A percentile compares a stretch with the other conserved stretches of the same genome.
Evolutionary conservation across 2,888 invertebrate species (phyloP).

Genomic region (Andricus quercusramuli): DNA sequence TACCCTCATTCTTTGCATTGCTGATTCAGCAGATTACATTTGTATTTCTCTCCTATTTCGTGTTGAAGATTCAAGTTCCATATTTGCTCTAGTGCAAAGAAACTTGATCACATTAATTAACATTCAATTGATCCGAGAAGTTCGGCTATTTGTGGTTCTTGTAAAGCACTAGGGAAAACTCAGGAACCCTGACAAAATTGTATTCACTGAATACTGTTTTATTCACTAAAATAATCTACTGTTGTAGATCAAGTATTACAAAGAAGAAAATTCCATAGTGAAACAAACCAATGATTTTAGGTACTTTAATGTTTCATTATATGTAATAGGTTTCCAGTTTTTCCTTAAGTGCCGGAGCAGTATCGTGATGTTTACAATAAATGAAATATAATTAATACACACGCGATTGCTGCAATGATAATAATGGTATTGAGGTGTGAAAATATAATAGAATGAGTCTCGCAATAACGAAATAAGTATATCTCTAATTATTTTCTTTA

Average conservation of each 20-base stretch:
- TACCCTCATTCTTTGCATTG: not conserved
- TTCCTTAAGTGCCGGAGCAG: not conserved
- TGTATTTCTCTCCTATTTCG: constrained; percentile 1
- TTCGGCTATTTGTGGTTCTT: not conserved
- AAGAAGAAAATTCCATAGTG: not conserved
- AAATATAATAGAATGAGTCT: not conserved
- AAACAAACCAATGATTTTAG: not conserved
- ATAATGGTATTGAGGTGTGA: not conserved
- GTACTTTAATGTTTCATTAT: not conserved
- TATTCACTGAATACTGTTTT: no score
- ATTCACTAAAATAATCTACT: no score
- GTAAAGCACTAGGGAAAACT: no score
- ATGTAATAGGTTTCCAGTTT: not conserved
- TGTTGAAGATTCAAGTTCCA: not conserved
- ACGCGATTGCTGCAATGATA: not conserved
- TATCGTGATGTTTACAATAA: not conserved
- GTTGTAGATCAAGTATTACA: not conserved
- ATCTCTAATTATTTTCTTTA: not conserved
- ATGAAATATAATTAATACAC: not conserved
- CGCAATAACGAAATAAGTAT: not conserved
- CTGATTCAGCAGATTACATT: not conserved
- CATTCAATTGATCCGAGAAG: not conserved
- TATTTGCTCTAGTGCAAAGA: not conserved
- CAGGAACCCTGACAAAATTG: no score
- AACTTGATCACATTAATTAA: not conserved